A percentile compares a stretch with the other conserved stretches of the same genome.
Evolutionary conservation across 2,113 vertebrate genomes (phyloP).

Genomic region (Microtus ochrogaster): DNA sequence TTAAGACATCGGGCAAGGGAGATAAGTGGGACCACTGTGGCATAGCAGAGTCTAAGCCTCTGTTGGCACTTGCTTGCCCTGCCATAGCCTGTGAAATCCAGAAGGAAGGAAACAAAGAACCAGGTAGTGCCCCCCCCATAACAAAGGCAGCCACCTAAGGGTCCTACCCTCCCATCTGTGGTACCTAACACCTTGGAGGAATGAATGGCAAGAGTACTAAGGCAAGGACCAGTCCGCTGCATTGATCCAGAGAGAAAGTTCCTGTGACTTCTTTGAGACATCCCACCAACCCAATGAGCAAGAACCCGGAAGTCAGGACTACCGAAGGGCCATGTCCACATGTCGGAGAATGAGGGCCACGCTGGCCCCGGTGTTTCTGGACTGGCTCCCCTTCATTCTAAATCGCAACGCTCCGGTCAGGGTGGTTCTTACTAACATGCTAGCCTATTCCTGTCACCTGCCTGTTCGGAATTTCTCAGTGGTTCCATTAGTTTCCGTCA

Average conservation of each 20-base stretch:
- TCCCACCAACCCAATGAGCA: background rate
- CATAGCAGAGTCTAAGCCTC: background rate
- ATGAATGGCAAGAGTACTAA: background rate
- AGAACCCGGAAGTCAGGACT: background rate
- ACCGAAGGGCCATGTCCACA: background rate
- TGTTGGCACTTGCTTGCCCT: background rate
- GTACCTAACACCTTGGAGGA: background rate
- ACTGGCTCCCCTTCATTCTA: background rate
- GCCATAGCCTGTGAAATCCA: background rate
- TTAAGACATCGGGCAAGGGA: background rate
- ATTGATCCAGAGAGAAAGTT: background rate
- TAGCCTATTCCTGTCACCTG: conserved; percentile 1
- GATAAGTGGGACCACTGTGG: background rate
- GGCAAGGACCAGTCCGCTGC: background rate
- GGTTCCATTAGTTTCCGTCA: conserved; percentile 48
- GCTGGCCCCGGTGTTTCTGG: background rate
- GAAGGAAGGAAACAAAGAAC: background rate
- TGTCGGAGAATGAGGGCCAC: background rate
- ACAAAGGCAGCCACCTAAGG: background rate
- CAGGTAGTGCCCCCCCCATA: too few relatives aligned
- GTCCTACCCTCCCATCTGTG: background rate
- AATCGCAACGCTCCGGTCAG: background rate
- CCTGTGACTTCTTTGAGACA: background rate
- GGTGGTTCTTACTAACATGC: conserved; percentile 24
- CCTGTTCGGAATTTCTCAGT: conserved; percentile 29